phyloP scores from a whole-genome alignment of 2,888 invertebrate genomes.

The Melanostoma mellinum region DNA sequence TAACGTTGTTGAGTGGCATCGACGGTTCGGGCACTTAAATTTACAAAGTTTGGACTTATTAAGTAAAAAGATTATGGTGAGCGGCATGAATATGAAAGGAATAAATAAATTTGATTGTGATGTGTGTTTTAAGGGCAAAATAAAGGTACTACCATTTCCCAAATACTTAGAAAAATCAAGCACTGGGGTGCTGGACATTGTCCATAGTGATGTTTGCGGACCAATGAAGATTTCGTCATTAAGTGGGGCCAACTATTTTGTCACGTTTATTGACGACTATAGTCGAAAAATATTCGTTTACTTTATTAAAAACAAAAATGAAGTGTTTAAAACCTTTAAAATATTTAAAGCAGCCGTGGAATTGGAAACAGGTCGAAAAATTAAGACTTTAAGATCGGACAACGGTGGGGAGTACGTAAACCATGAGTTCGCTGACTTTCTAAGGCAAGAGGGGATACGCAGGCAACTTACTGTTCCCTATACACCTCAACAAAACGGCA shows the following conservation, averaged over 20 bases:
- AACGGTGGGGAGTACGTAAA: constrained; percentile 11
- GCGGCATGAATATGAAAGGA: constrained; percentile 5
- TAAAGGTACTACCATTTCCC: constrained; percentile 26
- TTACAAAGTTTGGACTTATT: constrained; percentile 36
- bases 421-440: background rate
- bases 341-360: constrained; percentile 1
- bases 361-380: constrained; percentile 9
- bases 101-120: constrained; percentile 17
- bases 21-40: constrained; percentile 29
- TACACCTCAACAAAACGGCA: constrained; percentile 3
- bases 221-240: background rate
- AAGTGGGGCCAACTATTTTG: constrained; percentile 1
- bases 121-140: constrained; percentile 28
- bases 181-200: background rate
- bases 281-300: constrained; percentile 10
- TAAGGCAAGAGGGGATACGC: constrained; percentile 15
- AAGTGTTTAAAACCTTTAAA: constrained; percentile 3
- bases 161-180: background rate
- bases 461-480: constrained; percentile 30
- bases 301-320: constrained; percentile 11
- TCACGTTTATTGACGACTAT: constrained; percentile 6
- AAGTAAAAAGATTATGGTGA: constrained; percentile 14
- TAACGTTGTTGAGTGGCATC: constrained; percentile 20
- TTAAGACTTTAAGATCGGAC: constrained; percentile 2
- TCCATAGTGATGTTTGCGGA: background rate